Evolutionary conservation across 2,888 invertebrate genomes (phyloP).

Genomic region (Drosophila prolongata): DNA sequence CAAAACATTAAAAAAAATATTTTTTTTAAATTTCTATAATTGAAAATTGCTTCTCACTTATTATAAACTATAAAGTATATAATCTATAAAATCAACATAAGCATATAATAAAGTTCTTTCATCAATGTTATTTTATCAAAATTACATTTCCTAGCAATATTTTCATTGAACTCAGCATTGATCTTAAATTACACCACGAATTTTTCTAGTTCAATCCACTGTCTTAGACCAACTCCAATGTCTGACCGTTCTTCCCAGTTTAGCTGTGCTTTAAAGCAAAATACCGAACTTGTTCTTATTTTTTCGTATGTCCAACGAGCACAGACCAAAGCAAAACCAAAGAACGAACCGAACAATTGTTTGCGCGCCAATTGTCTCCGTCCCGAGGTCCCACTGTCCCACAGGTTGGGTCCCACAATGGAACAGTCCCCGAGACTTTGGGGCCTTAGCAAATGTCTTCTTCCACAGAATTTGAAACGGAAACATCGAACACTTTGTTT

Average conservation of each 20-base stretch:
- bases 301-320: conserved; percentile 20
- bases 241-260: conserved; percentile 39
- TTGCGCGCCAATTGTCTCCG: conserved; percentile 73
- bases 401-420: conserved; percentile 39
- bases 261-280: conserved; percentile 65
- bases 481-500: conserved; percentile 82
- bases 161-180: no score
- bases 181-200: neutral
- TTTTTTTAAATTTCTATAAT: no score
- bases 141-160: no score
- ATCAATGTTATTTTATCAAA: no score
- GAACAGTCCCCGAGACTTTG: conserved; percentile 28
- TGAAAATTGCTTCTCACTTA: no score
- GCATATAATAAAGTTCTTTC: no score
- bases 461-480: conserved; percentile 83
- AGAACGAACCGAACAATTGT: conserved; percentile 75
- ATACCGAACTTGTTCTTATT: conserved; percentile 73
- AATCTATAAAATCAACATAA: no score
- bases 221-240: conserved; percentile 39
- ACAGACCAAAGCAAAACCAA: conserved; percentile 46
- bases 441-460: conserved; percentile 77
- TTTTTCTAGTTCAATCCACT: neutral
- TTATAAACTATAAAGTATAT: no score
- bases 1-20: no score
- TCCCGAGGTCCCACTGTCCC: conserved; percentile 64